Percentiles rank a stretch among this genome's conserved stretches.
Evolutionary conservation across 2,113 vertebrate genomes (phyloP).

Genomic region (Ceyx melanurus): DNA sequence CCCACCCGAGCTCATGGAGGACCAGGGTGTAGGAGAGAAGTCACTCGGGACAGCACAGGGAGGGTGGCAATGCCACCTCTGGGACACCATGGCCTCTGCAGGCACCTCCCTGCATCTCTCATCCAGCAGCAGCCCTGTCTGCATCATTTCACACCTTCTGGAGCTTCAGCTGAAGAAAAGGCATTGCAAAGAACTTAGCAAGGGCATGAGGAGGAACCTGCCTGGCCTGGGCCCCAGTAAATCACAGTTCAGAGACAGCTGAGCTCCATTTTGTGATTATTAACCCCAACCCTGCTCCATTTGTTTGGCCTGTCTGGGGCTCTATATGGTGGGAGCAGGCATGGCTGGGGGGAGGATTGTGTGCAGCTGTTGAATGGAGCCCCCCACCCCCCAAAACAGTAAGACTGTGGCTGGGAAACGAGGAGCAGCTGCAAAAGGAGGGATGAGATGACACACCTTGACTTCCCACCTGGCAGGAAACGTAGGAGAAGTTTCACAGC

Average conservation of each 20-base stretch:
- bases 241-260: constrained; percentile 54
- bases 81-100: fast-evolving
- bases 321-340: constrained; percentile 15
- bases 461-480: constrained; percentile 43
- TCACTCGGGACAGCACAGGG: fast-evolving
- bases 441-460: neutral
- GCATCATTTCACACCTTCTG: neutral
- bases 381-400: neutral
- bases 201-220: constrained; percentile 16
- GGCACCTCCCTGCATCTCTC: neutral
- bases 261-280: constrained; percentile 49
- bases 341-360: neutral
- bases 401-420: constrained; percentile 27
- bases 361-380: constrained; percentile 22
- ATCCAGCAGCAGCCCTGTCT: neutral
- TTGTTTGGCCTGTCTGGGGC: constrained; percentile 49
- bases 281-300: constrained; percentile 50
- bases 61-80: fast-evolving
- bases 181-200: neutral
- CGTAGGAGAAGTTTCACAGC: neutral
- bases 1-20: neutral
- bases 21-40: fast-evolving
- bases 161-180: neutral
- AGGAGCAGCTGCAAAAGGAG: constrained; percentile 66
- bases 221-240: constrained; percentile 41